Evolutionary conservation across 2,888 invertebrate species (phyloP), one percentile per base, ranked within the genome.

Genomic region (Leucoma salicis): DNA sequence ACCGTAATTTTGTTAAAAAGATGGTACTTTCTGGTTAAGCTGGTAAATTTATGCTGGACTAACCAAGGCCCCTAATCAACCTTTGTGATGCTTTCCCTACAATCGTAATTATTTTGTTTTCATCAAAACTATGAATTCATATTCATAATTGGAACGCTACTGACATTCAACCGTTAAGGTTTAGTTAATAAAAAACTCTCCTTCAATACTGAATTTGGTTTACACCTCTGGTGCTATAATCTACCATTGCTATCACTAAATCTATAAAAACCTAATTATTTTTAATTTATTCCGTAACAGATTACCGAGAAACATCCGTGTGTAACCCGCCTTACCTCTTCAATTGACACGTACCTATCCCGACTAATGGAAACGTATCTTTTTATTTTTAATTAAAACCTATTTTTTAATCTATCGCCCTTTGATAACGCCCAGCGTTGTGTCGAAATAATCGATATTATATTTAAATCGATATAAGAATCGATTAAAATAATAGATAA

Each of bases 341-440:
- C 44, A 49, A 62, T 64, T 60, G 63, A 64, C 62, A 60, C 51
- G 50, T 54, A 57, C 43, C n/a, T n/a, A n/a, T n/a, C n/a, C 51
- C 49, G 42, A 40, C 57, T 62, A 59, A 63, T 56, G 64, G 64
- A 52, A 63, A 48, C 25, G 16, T 39, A 48, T 37, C 47, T 49
- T 53, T 44, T 49, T 56, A 52, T 53, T 57, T 60, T 58, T 61
- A 65, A 65, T 65, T 65, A 65, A 48, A 62, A 54, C 37, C 52
- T 42, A 39, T 59, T 25, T 57, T 62, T 52, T 60, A 63, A 60
- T 61, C 62, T 62, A 58, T 54, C 48, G 46, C 38, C 47, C 15
- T 35, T 42, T 33, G 52, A 56, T 60, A 63, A 53, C 63, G 60
- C 53, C 55, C 51, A 49, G 39, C 41, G 35, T 39, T 40, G 46